phyloP scores from a whole-genome alignment of 1,140 invertebrate species.

The Oryctes rhinoceros region DNA sequence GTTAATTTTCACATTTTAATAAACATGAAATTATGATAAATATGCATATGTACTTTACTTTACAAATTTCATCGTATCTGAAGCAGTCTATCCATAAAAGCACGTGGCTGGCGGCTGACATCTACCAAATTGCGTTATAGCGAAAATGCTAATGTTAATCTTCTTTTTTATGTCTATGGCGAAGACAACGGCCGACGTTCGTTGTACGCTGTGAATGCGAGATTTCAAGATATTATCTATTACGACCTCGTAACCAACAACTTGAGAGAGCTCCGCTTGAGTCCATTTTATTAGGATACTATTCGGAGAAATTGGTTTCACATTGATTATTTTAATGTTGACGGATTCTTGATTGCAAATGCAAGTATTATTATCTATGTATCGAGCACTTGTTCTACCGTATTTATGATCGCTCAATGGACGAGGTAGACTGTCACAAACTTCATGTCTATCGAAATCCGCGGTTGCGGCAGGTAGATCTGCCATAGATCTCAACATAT shows the following conservation, averaged over 20 bases:
- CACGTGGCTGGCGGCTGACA: slow-evolving; percentile 50
- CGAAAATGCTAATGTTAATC: slow-evolving; percentile 50
- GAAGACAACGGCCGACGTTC: slow-evolving; percentile 53
- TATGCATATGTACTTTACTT: not conserved
- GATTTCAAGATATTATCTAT: slow-evolving; percentile 50
- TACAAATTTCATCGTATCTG: not conserved
- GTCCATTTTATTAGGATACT: slow-evolving; percentile 54
- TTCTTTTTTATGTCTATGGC: slow-evolving; percentile 47
- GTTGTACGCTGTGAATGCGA: slow-evolving; percentile 49
- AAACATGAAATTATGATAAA: not conserved
- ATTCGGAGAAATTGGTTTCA: slow-evolving; percentile 48
- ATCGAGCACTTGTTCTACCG: not conserved
- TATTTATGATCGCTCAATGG: slow-evolving; percentile 23
- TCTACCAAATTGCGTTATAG: slow-evolving; percentile 49
- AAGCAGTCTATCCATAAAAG: slow-evolving; percentile 2
- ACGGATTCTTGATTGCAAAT: not conserved
- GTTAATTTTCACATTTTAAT: not conserved
- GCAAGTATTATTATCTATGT: not conserved
- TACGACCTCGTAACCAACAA: slow-evolving; percentile 52
- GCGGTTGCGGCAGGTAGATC: not conserved
- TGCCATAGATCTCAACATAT: slow-evolving; percentile 42
- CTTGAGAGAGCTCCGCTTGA: slow-evolving; percentile 39
- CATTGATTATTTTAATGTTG: not conserved
- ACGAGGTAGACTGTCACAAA: slow-evolving; percentile 38
- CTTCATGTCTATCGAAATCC: slow-evolving; percentile 33